Base-by-base conservation (phyloP, 2,797 vertebrate genomes). In the Manis pentadactyla region DNA sequence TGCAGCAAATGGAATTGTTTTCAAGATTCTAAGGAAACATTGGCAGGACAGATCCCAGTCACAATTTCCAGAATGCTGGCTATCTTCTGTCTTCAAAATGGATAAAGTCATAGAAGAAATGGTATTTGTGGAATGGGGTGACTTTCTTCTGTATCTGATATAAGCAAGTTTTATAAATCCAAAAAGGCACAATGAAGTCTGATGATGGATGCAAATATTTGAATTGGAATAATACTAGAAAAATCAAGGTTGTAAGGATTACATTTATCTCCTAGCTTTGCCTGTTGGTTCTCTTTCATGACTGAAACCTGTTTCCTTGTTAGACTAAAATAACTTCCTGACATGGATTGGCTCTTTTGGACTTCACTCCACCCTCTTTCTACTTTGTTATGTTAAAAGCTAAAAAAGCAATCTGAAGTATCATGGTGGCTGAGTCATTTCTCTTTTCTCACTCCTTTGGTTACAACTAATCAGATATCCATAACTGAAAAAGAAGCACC, bases 21-120 rank as follows among this genome's bases (percentile, higher is more conserved):
- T n/a, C n/a, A n/a, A n/a, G n/a, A n/a, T n/a, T n/a, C n/a, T n/a
- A n/a, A n/a, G n/a, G n/a, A n/a, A n/a, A n/a, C n/a, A n/a, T n/a
- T n/a, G n/a, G n/a, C n/a, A n/a, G n/a, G n/a, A n/a, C n/a, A n/a
- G n/a, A n/a, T n/a, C n/a, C n/a, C n/a, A n/a, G n/a, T n/a, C n/a
- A n/a, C n/a, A n/a, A n/a, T n/a, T n/a, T n/a, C n/a, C n/a, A n/a
- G n/a, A n/a, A n/a, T n/a, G n/a, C n/a, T n/a, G n/a, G n/a, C n/a
- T n/a, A n/a, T 78, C 59, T 90, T 94, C 68, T 93, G 31, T 46
- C 46, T 46, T 46, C 46, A 46, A 46, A 46, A 61, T 46, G 53
- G 66, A 71, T 96, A n/a, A 97, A 94, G 82, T 78, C 66, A 61
- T 55, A 81, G 46, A 90, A 93, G 59, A 68, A 90, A 93, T 42